Base-by-base conservation (phyloP, 2,113 vertebrate genomes). In the Ophthalmolycus amberensis region DNA sequence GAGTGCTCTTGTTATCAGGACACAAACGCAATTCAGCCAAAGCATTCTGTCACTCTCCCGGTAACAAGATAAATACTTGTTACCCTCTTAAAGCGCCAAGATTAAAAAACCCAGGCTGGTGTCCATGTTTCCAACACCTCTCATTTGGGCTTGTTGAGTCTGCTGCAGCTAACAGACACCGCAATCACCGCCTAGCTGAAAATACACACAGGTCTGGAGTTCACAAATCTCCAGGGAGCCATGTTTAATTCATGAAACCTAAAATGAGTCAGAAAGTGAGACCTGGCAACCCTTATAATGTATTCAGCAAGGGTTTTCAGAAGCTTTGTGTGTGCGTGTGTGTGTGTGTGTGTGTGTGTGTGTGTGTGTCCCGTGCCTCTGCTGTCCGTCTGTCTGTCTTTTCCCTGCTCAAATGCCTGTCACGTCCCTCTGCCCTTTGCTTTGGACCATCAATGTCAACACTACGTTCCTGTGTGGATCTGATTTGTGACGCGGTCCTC, bases 371-470 rank as follows among this genome's bases (percentile, higher is more conserved):
- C 72, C 29, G 5, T 37, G 68, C 83, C 78, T 81, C 69, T 75
- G 68, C 87, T 72, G 76, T 81, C 71, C 18, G 25, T 82, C 77
- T 67, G 40, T 85, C 79, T 71, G 74, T 75, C 64, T 89, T 77
- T 65, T 54, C 74, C 65, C 68, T 70, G 71, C 90, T 93, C 67
- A 62, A 77, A 95, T 95, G 92, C 94, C 50, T 37, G 91, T 94
- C 94, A 94, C 95, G 92, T 94, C 92, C 82, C 78, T 86, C 86
- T 95, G 94, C 94, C 93, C 94, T 95, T 95, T 95, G 92, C 93
- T 94, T 93, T 93, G 79, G 89, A 91, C 82, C 85, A 88, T 93
- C 93, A 91, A 83, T 92, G 94, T 94, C 93, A 95, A 95, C 93
- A 95, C 78, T 46, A 68, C 91, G 89, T 92, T 92, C 94, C 94